phyloP scores from a whole-genome alignment of 2,888 invertebrate genomes.

The Anodontia alba region DNA sequence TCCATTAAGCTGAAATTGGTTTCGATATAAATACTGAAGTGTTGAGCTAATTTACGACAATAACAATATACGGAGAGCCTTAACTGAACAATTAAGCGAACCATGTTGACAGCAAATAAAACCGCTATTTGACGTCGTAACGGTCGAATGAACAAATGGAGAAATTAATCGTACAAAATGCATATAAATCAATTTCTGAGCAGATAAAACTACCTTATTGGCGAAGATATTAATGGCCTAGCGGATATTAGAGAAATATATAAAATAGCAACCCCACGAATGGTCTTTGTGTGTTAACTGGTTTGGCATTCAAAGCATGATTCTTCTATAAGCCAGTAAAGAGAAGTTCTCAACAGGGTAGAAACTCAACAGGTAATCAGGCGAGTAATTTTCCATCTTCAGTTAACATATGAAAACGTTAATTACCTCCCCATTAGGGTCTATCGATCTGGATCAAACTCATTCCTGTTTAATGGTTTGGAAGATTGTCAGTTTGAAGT shows the following conservation, averaged over 20 bases:
- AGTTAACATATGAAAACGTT: constrained; percentile 20
- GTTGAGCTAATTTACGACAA: constrained; percentile 4
- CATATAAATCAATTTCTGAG: constrained; percentile 51
- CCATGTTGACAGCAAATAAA: constrained; percentile 39
- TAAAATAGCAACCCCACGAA: constrained; percentile 14
- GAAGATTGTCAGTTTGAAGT: constrained; percentile 11
- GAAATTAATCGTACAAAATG: constrained; percentile 36
- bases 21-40: not conserved
- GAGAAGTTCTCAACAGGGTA: constrained; percentile 11
- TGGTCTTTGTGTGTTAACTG: not conserved
- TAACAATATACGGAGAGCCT: not conserved
- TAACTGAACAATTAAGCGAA: constrained; percentile 19
- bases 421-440: constrained; percentile 10
- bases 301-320: constrained; percentile 9
- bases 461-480: constrained; percentile 19
- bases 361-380: constrained; percentile 11
- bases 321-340: constrained; percentile 7
- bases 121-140: constrained; percentile 47
- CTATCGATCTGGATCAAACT: constrained; percentile 14
- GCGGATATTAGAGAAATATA: constrained; percentile 21
- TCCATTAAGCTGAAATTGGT: not conserved
- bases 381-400: constrained; percentile 11
- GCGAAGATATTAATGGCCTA: constrained; percentile 6
- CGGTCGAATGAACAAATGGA: constrained; percentile 39
- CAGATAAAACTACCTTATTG: constrained; percentile 37